Conservation (phyloP, 1,140 invertebrate species). For the Macrostomum lignano region DNA sequence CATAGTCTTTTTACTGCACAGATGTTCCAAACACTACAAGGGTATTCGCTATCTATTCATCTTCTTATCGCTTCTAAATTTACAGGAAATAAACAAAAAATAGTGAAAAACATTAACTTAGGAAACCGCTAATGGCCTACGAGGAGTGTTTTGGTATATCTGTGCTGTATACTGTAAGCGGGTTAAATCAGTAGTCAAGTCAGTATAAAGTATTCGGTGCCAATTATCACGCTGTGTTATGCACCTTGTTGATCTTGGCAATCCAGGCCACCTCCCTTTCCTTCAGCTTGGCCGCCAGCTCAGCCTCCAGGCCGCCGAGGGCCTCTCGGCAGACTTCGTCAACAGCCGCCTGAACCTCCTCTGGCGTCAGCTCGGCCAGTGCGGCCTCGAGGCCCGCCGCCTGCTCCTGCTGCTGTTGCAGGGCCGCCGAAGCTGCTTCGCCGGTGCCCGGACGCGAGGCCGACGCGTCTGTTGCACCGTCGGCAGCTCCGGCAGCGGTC, state of each 20-base stretch:
- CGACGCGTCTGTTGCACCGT: neutral
- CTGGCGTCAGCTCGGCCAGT: slow-evolving; percentile 11
- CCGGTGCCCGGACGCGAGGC: neutral
- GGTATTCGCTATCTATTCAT: too few relatives aligned
- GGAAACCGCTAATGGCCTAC: too few relatives aligned
- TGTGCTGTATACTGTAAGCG: too few relatives aligned
- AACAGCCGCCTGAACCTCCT: slow-evolving; percentile 17
- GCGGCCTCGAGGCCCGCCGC: slow-evolving; percentile 1
- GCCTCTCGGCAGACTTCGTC: slow-evolving; percentile 16
- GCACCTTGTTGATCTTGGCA: slow-evolving; percentile 19
- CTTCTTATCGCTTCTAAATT: too few relatives aligned
- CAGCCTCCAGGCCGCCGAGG: slow-evolving; percentile 14
- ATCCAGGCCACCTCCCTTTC: slow-evolving; percentile 16
- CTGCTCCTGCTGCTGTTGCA: neutral
- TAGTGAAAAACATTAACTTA: too few relatives aligned
- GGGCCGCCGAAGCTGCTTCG: neutral
- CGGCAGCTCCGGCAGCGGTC: neutral
- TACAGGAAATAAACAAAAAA: too few relatives aligned
- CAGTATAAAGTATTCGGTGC: too few relatives aligned
- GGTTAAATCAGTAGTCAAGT: too few relatives aligned
- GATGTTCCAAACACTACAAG: too few relatives aligned
- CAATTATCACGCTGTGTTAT: too few relatives aligned
- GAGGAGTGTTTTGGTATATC: too few relatives aligned
- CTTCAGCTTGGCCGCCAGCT: slow-evolving; percentile 15
- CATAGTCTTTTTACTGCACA: too few relatives aligned